These are phyloP conservation scores for Tachystola acroxantha DNA, from an alignment of 2,888 invertebrate genomes.

Conservation along the genomic window DNA sequence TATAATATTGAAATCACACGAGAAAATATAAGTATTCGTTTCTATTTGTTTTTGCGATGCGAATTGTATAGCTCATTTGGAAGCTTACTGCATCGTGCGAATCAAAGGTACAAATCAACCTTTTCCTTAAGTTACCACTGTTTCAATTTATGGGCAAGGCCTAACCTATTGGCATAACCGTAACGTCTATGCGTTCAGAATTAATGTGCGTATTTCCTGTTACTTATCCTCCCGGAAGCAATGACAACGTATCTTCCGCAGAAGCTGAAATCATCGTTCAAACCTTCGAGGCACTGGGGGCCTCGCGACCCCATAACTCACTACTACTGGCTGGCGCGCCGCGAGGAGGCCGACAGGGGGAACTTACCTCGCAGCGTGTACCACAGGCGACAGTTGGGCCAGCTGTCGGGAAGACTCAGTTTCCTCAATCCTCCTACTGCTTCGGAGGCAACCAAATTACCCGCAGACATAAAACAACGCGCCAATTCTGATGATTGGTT, in stretches of 20 bases:
- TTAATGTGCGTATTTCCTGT: constrained; percentile 13
- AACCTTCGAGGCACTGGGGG: constrained; percentile 64
- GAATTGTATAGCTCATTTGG: background rate
- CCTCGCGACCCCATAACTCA: constrained; percentile 65
- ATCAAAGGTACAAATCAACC: background rate
- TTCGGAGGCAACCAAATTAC: background rate
- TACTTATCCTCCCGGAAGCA: constrained; percentile 1
- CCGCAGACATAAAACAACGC: constrained; percentile 29
- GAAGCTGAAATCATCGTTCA: constrained; percentile 61
- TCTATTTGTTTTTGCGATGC: background rate
- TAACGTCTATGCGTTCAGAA: constrained; percentile 13
- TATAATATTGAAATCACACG: no score
- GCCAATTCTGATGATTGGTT: constrained; percentile 60
- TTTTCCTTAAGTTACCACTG: constrained; percentile 1
- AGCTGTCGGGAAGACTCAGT: constrained; percentile 40
- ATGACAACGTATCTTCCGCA: constrained; percentile 24
- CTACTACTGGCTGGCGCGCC: constrained; percentile 59
- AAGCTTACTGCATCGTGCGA: background rate
- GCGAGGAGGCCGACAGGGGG: constrained; percentile 37
- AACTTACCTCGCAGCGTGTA: constrained; percentile 23
- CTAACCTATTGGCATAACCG: constrained; percentile 19
- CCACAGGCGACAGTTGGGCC: constrained; percentile 41
- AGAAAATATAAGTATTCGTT: no score
- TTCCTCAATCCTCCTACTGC: constrained; percentile 23
- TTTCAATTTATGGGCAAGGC: constrained; percentile 25